Evolutionary conservation across 2,797 vertebrate species (phyloP).

Genomic region (Coracias cyanogaster): DNA sequence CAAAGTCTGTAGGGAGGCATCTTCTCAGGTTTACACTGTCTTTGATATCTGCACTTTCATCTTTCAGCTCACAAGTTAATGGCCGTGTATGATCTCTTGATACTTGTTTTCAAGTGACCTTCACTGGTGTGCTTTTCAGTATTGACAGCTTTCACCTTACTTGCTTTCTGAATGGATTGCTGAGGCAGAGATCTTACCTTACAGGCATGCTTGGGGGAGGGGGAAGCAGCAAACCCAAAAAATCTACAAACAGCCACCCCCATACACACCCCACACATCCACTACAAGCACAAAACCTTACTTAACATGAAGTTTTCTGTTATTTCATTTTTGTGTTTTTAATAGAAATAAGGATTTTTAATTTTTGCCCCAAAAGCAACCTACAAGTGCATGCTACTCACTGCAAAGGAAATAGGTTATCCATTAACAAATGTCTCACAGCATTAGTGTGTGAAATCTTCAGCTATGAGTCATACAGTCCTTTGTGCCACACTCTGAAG

Average conservation of each 20-base stretch:
- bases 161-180: neutral
- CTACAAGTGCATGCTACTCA: neutral
- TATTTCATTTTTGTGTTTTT: neutral
- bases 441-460: constrained; percentile 15
- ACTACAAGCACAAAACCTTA: neutral
- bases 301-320: neutral
- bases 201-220: neutral
- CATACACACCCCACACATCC: neutral
- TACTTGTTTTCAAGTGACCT: neutral
- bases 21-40: neutral
- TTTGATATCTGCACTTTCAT: neutral
- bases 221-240: neutral
- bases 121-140: neutral
- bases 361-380: neutral
- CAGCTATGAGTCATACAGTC: constrained; percentile 38
- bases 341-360: neutral
- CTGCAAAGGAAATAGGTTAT: constrained; percentile 49
- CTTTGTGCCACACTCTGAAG: constrained; percentile 18
- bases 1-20: neutral
- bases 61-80: neutral
- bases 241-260: neutral
- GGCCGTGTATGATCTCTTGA: neutral
- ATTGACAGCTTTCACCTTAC: neutral
- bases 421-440: constrained; percentile 57
- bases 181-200: neutral